Percentiles rank a stretch among this genome's conserved stretches.
These are phyloP conservation scores for Hafferia zeledoni DNA, from an alignment of 2,797 vertebrate genomes.

Conservation along the genomic window DNA sequence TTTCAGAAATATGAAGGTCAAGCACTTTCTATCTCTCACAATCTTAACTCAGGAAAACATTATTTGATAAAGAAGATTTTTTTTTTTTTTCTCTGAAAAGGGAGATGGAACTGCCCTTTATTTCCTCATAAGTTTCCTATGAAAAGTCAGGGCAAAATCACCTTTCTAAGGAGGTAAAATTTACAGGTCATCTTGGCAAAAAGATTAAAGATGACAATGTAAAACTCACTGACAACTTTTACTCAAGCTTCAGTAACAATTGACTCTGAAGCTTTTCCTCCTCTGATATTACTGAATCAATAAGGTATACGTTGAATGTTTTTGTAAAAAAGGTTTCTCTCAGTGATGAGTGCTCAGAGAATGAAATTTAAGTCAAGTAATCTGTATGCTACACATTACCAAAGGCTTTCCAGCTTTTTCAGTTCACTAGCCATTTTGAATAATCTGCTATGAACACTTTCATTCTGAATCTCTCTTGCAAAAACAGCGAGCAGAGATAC, in stretches of 20 bases:
- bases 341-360: neutral
- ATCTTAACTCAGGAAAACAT: neutral
- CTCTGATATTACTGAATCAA: neutral
- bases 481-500: neutral
- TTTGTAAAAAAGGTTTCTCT: neutral
- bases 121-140: neutral
- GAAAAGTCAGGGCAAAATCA: conserved; percentile 12
- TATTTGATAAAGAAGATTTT: neutral
- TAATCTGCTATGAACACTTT: neutral
- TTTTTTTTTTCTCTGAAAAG: neutral
- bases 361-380: neutral
- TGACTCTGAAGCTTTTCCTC: neutral
- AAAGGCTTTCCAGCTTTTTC: neutral
- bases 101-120: neutral
- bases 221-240: neutral
- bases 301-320: neutral
- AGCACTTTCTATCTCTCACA: neutral
- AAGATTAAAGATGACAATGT: neutral
- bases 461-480: neutral
- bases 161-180: neutral
- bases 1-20: conserved; percentile 23
- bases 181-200: neutral
- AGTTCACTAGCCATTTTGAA: neutral
- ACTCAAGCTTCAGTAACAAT: neutral
- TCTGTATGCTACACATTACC: neutral